These are phyloP conservation scores for Peromyscus aztecus DNA, from an alignment of 2,797 vertebrate species.

Conservation along the genomic window DNA sequence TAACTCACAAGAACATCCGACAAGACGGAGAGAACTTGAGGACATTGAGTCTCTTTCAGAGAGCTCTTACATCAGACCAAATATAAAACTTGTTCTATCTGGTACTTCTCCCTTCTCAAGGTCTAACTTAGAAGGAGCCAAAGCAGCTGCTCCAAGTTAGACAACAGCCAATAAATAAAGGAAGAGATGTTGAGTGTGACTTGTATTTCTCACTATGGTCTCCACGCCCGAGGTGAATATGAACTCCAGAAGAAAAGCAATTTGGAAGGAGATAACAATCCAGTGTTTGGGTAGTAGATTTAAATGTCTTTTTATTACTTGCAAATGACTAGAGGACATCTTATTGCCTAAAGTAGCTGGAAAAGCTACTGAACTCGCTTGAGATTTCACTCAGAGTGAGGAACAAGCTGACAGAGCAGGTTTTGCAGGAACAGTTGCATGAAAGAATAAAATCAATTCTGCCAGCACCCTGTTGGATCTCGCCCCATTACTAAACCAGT, in stretches of 20 bases:
- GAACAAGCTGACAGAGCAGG: not conserved
- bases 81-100: not conserved
- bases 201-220: not conserved
- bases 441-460: conserved; percentile 42
- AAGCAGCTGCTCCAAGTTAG: not conserved
- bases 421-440: conserved; percentile 5
- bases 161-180: not conserved
- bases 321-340: not conserved
- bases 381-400: conserved; percentile 4
- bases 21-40: not conserved
- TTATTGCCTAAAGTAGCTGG: not conserved
- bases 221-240: not conserved
- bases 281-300: not conserved
- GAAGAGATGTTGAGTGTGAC: not conserved
- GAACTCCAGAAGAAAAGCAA: not conserved
- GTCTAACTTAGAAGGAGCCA: not conserved
- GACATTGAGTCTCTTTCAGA: not conserved
- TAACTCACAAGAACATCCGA: not conserved
- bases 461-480: not conserved
- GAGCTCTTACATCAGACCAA: not conserved
- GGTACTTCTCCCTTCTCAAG: not conserved
- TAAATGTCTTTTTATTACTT: not conserved
- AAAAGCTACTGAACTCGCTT: not conserved
- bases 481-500: not conserved
- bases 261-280: not conserved